Evolutionary conservation across 2,797 vertebrate genomes (phyloP), one percentile per base, ranked within the genome.

Genomic region (Chanos chanos): DNA sequence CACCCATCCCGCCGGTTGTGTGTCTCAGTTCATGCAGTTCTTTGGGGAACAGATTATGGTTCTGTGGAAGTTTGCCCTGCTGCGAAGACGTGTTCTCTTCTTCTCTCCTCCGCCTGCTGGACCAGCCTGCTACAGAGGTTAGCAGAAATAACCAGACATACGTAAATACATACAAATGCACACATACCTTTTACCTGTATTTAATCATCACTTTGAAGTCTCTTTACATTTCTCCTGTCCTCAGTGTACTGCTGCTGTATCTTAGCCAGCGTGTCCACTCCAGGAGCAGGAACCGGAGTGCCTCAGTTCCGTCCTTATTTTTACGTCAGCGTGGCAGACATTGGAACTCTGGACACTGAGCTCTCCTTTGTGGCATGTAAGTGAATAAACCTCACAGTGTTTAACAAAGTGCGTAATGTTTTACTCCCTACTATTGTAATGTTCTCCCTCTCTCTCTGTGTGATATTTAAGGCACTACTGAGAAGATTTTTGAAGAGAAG

Each of bases 11-110:
- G 94, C 94, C 5, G 94, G 95, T 72, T 97, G 95, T 52, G 96
- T 97, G 95, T 97, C 95, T 74, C 95, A 97, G 89, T 97, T 97
- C 80, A 95, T 95, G 75, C 93, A 94, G 75, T 97, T 97, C 86
- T 97, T 97, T 0, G 95, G 94, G 3, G 95, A 97, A 74, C 95
- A 96, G 83, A 95, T 97, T 83, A 92, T 97, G 52, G 87, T 94
- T 47, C 90, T 97, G 64, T 97, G 95, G 95, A 97, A 97, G 66
- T 91, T 97, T 40, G 94, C 95, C 69, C 87, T 97, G 62, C 91
- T 97, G 41, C 88, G 94, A 64, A 90, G 94, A 77, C 94, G 95
- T 65, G 96, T 97, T 73, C 82, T 97, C 80, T 96, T 97, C 81
- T 97, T 97, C 81, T 97, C 94, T 4, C 94, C 94, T 0, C 95